Evolutionary conservation across 2,113 vertebrate species (phyloP), one percentile per base, ranked within the genome.

Genomic region (Phrynosoma blainvillii): DNA sequence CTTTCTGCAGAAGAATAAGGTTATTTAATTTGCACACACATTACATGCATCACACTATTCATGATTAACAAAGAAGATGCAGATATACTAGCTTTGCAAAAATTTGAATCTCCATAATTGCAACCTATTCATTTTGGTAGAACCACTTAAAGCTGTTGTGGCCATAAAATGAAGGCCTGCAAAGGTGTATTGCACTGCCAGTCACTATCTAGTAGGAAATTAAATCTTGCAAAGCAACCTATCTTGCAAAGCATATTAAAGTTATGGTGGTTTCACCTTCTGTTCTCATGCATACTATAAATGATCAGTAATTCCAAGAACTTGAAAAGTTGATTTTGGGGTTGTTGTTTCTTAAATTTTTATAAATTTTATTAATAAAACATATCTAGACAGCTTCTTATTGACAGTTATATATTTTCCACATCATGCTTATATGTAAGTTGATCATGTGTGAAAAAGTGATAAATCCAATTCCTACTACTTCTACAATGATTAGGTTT

Each of bases 11-110:
- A 94, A 95, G 87, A 94, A 94, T 88, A 91, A 91, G 36, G 84
- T 93, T 96, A 92, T 93, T 93, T 96, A 93, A 87, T 95, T 95
- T 96, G 92, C 0, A 47, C 92, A 93, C 88, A 91, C 91, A 75
- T 92, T 94, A 94, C 91, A 82, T 94, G 85, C 47, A 85, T 84
- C 86, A 83, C 73, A 77, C 36, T 83, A 86, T 23, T 47, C 81
- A 87, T 95, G 93, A 94, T 93, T 94, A 95, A 94, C 94, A 95
- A 95, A 95, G 89, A 95, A 71, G 89, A 93, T 92, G 92, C 89
- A 95, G 95, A 95, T 94, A 94, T 93, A 84, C 42, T n/a, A 91
- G 78, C 80, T 91, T 81, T 93, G 82, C 0, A 2, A 88, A 90
- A 62, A 89, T 80, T 84, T 77, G 84, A 88, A 85, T 80, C 65